phyloP scores from a whole-genome alignment of 2,888 invertebrate species.

The Drosophila recens region DNA sequence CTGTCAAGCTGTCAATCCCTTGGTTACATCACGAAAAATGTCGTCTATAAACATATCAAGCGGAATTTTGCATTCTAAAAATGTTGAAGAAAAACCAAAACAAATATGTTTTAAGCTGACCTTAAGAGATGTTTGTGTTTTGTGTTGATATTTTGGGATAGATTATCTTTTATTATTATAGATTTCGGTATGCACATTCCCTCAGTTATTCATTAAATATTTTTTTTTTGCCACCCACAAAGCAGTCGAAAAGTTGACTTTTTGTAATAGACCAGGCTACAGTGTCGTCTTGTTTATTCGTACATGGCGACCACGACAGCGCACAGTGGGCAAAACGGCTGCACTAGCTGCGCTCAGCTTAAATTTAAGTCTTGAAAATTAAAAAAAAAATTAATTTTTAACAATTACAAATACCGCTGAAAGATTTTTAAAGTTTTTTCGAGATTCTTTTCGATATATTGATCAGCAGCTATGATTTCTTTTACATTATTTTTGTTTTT shows the following conservation, averaged over 20 bases:
- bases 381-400: too few species aligned
- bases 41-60: conserved; percentile 16
- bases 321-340: background rate
- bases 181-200: conserved; percentile 6
- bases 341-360: background rate
- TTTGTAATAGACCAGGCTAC: conserved; percentile 34
- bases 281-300: conserved; percentile 57
- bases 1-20: conserved; percentile 7
- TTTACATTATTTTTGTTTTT: too few species aligned
- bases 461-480: too few species aligned
- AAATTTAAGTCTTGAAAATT: background rate
- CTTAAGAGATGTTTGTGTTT: conserved; percentile 1
- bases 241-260: conserved; percentile 3
- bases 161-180: conserved; percentile 3
- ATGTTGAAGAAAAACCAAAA: background rate
- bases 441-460: too few species aligned
- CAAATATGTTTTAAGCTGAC: conserved; percentile 9
- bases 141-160: conserved; percentile 7
- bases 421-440: too few species aligned
- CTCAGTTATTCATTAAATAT: background rate
- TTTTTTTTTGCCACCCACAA: conserved; percentile 21
- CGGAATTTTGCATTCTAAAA: conserved; percentile 10
- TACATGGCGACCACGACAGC: conserved; percentile 21
- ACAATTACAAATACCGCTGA: too few species aligned
- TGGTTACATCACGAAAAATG: conserved; percentile 7